phyloP scores from a whole-genome alignment of 2,113 vertebrate genomes.

The Clinocottus analis region DNA sequence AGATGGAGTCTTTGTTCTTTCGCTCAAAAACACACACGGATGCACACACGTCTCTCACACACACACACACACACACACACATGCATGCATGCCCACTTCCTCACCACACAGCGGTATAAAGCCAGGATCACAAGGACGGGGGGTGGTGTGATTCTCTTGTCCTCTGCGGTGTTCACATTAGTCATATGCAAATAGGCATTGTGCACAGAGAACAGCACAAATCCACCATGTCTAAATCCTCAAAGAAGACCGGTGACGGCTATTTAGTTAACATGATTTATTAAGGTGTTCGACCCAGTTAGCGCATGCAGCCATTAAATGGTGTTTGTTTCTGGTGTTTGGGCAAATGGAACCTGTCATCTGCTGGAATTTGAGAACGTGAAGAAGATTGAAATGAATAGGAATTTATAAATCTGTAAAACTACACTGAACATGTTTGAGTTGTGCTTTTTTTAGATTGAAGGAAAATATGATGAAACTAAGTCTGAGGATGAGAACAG shows the following conservation, averaged over 20 bases:
- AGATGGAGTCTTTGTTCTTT: slow-evolving; percentile 78
- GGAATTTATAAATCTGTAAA: neutral
- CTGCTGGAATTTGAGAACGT: neutral
- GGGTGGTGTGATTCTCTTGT: slow-evolving; percentile 75
- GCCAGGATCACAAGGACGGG: slow-evolving; percentile 66
- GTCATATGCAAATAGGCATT: slow-evolving; percentile 80
- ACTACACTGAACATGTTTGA: neutral
- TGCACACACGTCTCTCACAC: neutral
- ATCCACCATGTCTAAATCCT: slow-evolving; percentile 79
- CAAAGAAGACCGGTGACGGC: slow-evolving; percentile 66
- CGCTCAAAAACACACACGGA: slow-evolving; percentile 41
- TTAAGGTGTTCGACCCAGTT: slow-evolving; percentile 77
- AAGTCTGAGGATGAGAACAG: neutral
- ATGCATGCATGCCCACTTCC: slow-evolving; percentile 23
- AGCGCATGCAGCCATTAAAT: slow-evolving; percentile 24
- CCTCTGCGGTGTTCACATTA: slow-evolving; percentile 74
- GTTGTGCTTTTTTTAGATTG: neutral
- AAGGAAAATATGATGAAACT: neutral
- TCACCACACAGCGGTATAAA: slow-evolving; percentile 48
- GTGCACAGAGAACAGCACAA: slow-evolving; percentile 77
- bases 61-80: neutral
- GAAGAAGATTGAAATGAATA: slow-evolving; percentile 11
- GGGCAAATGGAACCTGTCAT: slow-evolving; percentile 17
- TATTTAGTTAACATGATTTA: slow-evolving; percentile 78
- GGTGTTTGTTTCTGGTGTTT: slow-evolving; percentile 39